A percentile compares a stretch with the other conserved stretches of the same genome.
phyloP scores from a whole-genome alignment of 2,888 invertebrate species.

The Drosophila mercatorum region DNA sequence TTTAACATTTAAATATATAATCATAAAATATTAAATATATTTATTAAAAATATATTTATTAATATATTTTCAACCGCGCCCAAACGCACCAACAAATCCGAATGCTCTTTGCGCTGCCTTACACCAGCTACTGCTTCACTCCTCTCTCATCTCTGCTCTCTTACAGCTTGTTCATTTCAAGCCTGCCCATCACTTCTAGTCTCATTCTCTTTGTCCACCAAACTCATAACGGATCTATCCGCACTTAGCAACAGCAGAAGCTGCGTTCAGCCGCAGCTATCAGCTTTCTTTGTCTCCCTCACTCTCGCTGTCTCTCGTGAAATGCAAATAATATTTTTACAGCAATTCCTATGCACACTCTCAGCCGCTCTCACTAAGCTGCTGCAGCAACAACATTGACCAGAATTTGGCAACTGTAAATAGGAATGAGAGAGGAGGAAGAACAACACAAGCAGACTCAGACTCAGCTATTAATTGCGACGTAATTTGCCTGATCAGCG shows the following conservation, averaged over 20 bases:
- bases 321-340: background rate
- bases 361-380: background rate
- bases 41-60: too few relatives aligned
- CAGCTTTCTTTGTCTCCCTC: background rate
- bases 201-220: background rate
- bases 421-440: background rate
- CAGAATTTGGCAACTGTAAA: background rate
- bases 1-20: too few relatives aligned
- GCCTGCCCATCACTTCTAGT: background rate
- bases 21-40: too few relatives aligned
- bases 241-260: background rate
- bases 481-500: background rate
- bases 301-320: background rate
- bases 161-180: too few relatives aligned
- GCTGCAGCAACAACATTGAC: background rate
- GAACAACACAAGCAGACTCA: background rate
- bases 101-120: too few relatives aligned
- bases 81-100: too few relatives aligned
- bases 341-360: background rate
- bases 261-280: background rate
- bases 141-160: too few relatives aligned
- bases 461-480: background rate
- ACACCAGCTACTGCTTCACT: too few relatives aligned
- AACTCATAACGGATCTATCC: background rate
- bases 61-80: too few relatives aligned